phyloP scores from a whole-genome alignment of 2,113 vertebrate genomes.

The Bubo scandiacus region DNA sequence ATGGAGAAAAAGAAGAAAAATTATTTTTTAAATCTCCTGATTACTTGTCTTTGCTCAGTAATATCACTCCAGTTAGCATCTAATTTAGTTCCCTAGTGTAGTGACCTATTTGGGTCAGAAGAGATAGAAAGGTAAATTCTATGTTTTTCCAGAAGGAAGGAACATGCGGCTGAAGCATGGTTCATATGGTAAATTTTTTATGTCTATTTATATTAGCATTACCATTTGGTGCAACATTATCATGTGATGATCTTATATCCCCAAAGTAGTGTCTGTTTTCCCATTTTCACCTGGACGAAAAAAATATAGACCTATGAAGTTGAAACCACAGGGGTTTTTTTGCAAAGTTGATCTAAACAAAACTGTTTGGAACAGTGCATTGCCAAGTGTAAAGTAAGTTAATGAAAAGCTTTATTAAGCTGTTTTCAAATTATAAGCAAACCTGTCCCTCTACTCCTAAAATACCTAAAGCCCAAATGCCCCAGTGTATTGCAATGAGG shows the following conservation, averaged over 20 bases:
- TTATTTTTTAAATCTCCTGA: not conserved
- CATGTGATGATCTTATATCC: not conserved
- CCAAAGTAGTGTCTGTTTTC: not conserved
- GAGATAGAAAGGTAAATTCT: not conserved
- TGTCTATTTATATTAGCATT: not conserved
- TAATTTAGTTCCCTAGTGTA: not conserved
- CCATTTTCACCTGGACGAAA: not conserved
- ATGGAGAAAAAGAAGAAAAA: not conserved
- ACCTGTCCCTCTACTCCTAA: not conserved
- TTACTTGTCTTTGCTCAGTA: not conserved
- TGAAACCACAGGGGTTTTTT: not conserved
- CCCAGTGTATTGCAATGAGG: not conserved
- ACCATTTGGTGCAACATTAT: not conserved
- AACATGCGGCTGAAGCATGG: not conserved
- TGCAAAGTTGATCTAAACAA: not conserved
- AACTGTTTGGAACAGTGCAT: not conserved
- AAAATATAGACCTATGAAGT: fast-evolving
- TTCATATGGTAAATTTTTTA: not conserved
- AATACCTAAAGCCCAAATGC: not conserved
- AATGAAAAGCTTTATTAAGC: not conserved
- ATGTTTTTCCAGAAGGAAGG: not conserved
- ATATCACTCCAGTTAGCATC: not conserved
- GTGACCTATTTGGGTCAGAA: not conserved
- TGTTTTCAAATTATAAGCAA: not conserved
- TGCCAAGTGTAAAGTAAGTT: not conserved